Evolutionary conservation across 2,888 invertebrate genomes (phyloP).

Genomic region (Pachliopta kotzebuea): DNA sequence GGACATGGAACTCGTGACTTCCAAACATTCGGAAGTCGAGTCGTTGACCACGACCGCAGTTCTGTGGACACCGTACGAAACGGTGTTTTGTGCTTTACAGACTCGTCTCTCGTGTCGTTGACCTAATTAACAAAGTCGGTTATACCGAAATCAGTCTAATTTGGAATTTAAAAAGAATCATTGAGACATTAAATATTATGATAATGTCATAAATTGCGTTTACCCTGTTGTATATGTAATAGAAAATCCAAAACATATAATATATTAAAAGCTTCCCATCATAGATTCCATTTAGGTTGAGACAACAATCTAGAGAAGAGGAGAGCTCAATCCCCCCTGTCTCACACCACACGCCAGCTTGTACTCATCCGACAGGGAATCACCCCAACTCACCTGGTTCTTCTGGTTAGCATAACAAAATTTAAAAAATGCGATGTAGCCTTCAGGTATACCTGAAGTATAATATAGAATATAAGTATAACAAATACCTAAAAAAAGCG

Average conservation of each 20-base stretch:
- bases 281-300: no score
- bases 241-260: no score
- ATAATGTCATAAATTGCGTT: no score
- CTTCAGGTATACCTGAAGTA: no score
- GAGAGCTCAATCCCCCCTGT: not conserved
- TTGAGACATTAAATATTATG: no score
- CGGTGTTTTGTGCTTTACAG: slow-evolving; percentile 21
- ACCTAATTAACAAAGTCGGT: slow-evolving; percentile 7
- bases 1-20: slow-evolving; percentile 24
- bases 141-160: not conserved
- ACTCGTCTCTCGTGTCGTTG: slow-evolving; percentile 11
- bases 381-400: not conserved
- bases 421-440: not conserved
- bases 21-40: slow-evolving; percentile 11
- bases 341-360: not conserved
- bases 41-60: slow-evolving; percentile 20
- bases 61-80: slow-evolving; percentile 18
- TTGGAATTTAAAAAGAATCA: no score
- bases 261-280: no score
- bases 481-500: no score
- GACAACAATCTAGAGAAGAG: no score
- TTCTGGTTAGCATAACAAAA: not conserved
- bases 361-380: not conserved
- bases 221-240: no score
- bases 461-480: no score